These are phyloP conservation scores for Dreissena polymorpha DNA, from an alignment of 1,140 invertebrate species.

Conservation along the genomic window DNA sequence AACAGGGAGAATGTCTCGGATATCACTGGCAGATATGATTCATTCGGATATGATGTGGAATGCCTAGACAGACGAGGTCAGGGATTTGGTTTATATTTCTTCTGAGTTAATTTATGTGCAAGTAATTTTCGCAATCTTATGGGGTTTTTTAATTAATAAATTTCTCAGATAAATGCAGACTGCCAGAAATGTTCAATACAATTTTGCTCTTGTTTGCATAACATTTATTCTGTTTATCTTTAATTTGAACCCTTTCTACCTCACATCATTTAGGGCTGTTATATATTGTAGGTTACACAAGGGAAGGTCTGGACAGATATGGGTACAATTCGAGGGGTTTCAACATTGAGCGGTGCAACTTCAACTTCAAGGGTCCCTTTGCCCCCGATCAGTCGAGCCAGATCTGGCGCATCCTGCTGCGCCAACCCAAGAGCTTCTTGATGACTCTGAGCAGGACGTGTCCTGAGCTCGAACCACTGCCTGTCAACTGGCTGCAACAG, in stretches of 20 bases:
- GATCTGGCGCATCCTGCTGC: slow-evolving; percentile 61
- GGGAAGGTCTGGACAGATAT: slow-evolving; percentile 66
- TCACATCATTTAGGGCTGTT: not conserved
- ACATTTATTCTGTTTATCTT: too few species aligned
- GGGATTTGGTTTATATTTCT: not conserved
- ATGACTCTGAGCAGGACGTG: slow-evolving; percentile 66
- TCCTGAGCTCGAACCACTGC: slow-evolving; percentile 59
- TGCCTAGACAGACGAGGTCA: slow-evolving; percentile 68
- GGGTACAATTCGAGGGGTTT: slow-evolving; percentile 64
- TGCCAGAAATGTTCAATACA: too few species aligned
- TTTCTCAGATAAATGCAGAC: too few species aligned
- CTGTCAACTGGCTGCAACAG: slow-evolving; percentile 65
- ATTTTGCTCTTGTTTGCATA: too few species aligned
- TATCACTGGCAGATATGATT: slow-evolving; percentile 30
- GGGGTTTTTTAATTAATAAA: too few species aligned
- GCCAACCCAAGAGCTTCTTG: slow-evolving; percentile 65
- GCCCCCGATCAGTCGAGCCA: slow-evolving; percentile 55
- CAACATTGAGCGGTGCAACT: slow-evolving; percentile 65
- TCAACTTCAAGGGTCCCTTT: slow-evolving; percentile 67
- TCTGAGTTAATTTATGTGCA: not conserved
- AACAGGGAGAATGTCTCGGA: slow-evolving; percentile 55
- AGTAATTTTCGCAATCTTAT: too few species aligned
- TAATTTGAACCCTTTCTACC: too few species aligned
- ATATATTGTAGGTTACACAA: slow-evolving; percentile 37
- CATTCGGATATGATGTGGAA: slow-evolving; percentile 59